Conservation (phyloP, 2,113 vertebrate species). For the Phyllostomus hastatus region DNA sequence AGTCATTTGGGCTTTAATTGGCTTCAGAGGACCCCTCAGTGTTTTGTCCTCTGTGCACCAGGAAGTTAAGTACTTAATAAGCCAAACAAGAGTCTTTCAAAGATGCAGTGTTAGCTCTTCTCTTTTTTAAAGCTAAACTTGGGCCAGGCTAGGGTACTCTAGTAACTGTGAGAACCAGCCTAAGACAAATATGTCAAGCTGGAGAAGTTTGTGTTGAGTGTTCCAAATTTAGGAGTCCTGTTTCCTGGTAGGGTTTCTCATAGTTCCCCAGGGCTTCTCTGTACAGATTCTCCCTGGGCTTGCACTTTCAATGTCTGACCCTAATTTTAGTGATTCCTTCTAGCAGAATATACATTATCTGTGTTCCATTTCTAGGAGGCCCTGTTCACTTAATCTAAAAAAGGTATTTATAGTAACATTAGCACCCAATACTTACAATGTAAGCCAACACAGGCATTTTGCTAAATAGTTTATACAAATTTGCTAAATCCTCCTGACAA, state of each 20-base stretch:
- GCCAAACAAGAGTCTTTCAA: slow-evolving; percentile 48
- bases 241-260: neutral
- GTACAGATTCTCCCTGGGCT: neutral
- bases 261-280: neutral
- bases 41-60: slow-evolving; percentile 59
- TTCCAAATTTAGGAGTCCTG: neutral
- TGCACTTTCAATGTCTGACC: neutral
- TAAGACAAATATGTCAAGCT: neutral
- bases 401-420: neutral
- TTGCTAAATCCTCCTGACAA: neutral
- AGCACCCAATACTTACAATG: neutral
- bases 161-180: neutral
- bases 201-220: neutral
- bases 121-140: slow-evolving; percentile 34
- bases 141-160: neutral
- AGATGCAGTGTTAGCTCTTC: slow-evolving; percentile 31
- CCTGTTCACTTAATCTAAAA: neutral
- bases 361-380: neutral
- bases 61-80: slow-evolving; percentile 70
- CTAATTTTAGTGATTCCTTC: neutral
- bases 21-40: slow-evolving; percentile 33
- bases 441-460: neutral
- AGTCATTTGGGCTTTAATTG: slow-evolving; percentile 70
- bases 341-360: neutral
- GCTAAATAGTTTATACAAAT: neutral